Base-by-base conservation (phyloP, 2,888 invertebrate species). In the Stegana nigrithorax region DNA sequence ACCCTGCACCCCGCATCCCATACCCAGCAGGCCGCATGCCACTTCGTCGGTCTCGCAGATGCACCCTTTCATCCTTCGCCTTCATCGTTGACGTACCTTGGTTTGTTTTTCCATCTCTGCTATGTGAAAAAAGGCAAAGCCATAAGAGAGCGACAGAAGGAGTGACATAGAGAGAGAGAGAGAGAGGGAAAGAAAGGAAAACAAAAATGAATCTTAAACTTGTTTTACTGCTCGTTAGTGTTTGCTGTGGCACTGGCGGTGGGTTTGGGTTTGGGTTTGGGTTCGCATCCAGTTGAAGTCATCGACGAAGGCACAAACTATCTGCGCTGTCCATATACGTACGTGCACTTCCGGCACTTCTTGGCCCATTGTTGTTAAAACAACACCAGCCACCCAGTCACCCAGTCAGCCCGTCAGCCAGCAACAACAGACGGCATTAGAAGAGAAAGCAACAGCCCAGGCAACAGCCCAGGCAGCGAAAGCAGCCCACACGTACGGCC, bases 171-270 rank as follows among this genome's bases (percentile, higher is more conserved):
- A n/a, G n/a, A n/a, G n/a, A n/a, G n/a, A n/a, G n/a, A n/a, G n/a
- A n/a, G n/a, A n/a, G n/a, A n/a, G n/a, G n/a, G n/a, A n/a, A n/a
- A n/a, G n/a, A n/a, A n/a, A n/a, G n/a, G n/a, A n/a, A n/a, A n/a
- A 67, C 69, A 73, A 73, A 75, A 75, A 75, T n/a, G n/a, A n/a
- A 78, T 78, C 78, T 78, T 75, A 75, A 75, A 73, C 76, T 75
- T 75, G 76, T 78, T 75, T 78, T 78, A 78, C 76, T 75, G 75
- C 78, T 75, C 78, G 78, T 75, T 78, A 78, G 75, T 75, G 76
- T 75, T 73, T 26, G 19, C 19, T 53, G 42, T 23, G 32, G 50
- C n/a, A 56, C 47, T 57, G 59, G 55, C 59, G 45, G 53, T 23
- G 17, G 17, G 19, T 2, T 4, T 17, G 3, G 19, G 12, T 23